phyloP scores from a whole-genome alignment of 2,797 vertebrate species.

The Microctenopoma steveboyesi region DNA sequence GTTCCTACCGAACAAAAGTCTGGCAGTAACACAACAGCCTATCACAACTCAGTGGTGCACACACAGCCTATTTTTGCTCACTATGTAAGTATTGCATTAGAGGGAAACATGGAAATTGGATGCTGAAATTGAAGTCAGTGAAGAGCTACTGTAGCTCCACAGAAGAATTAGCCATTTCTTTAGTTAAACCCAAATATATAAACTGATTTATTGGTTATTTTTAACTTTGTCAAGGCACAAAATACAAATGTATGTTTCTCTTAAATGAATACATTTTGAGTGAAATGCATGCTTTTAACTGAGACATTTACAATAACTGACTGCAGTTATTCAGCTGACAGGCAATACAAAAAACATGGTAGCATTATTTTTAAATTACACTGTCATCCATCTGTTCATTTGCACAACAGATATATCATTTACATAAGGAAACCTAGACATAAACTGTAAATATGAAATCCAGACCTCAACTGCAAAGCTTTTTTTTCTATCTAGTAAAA shows the following conservation, averaged over 20 bases:
- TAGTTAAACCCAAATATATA: constrained; percentile 46
- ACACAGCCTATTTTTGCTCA: constrained; percentile 68
- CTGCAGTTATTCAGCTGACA: constrained; percentile 7
- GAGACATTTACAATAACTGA: constrained; percentile 16
- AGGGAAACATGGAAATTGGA: constrained; percentile 72
- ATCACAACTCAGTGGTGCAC: constrained; percentile 76
- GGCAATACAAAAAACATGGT: constrained; percentile 2
- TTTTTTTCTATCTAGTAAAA: constrained; percentile 25
- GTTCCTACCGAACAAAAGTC: constrained; percentile 68
- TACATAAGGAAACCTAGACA: not conserved
- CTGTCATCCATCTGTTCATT: not conserved
- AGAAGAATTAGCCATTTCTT: constrained; percentile 59
- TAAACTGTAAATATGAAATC: constrained; percentile 8
- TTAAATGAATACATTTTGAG: constrained; percentile 47
- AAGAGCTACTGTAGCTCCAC: constrained; percentile 46
- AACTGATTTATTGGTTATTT: constrained; percentile 71
- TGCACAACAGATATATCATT: not conserved
- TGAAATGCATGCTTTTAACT: constrained; percentile 18
- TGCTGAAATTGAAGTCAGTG: constrained; percentile 73
- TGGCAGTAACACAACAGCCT: constrained; percentile 74
- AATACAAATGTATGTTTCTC: constrained; percentile 51
- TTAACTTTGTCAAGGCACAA: constrained; percentile 56
- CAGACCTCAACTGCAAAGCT: constrained; percentile 8
- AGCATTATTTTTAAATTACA: not conserved
- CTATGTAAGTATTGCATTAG: constrained; percentile 61